phyloP scores from a whole-genome alignment of 2,113 vertebrate genomes.

The Vidua macroura region DNA sequence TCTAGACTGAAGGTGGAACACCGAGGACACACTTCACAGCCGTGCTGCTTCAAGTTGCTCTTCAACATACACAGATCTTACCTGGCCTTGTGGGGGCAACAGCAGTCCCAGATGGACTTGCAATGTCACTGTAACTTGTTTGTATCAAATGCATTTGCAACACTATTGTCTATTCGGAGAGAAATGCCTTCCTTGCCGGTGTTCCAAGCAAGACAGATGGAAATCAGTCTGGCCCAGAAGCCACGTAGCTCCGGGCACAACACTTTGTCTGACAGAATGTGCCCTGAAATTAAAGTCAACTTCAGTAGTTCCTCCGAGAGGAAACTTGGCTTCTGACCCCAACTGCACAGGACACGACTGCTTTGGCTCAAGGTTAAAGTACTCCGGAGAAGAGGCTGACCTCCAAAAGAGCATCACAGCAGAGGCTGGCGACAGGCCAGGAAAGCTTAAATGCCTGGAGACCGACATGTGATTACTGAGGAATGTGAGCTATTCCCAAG shows the following conservation, averaged over 20 bases:
- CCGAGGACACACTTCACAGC: background rate
- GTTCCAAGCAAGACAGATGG: conserved; percentile 10
- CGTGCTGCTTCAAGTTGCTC: background rate
- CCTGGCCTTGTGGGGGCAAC: background rate
- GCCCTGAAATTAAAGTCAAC: conserved; percentile 7
- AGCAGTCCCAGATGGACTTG: background rate
- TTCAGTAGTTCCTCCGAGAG: background rate
- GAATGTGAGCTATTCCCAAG: background rate
- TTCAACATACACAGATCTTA: background rate
- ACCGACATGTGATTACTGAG: background rate
- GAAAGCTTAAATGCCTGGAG: background rate
- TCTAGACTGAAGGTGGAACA: background rate
- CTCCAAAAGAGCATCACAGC: conserved; percentile 11
- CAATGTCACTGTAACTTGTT: background rate
- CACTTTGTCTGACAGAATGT: background rate
- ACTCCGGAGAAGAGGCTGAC: background rate
- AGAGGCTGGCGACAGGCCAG: conserved; percentile 15
- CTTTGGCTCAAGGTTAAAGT: conserved; percentile 13
- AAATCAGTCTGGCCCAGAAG: conserved; percentile 24
- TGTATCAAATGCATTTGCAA: background rate
- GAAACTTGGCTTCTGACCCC: conserved; percentile 26
- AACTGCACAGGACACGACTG: background rate
- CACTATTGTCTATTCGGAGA: background rate
- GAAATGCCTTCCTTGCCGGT: background rate
- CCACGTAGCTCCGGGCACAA: background rate